phyloP scores from a whole-genome alignment of 2,113 vertebrate genomes.

The Mionectes macconnelli region DNA sequence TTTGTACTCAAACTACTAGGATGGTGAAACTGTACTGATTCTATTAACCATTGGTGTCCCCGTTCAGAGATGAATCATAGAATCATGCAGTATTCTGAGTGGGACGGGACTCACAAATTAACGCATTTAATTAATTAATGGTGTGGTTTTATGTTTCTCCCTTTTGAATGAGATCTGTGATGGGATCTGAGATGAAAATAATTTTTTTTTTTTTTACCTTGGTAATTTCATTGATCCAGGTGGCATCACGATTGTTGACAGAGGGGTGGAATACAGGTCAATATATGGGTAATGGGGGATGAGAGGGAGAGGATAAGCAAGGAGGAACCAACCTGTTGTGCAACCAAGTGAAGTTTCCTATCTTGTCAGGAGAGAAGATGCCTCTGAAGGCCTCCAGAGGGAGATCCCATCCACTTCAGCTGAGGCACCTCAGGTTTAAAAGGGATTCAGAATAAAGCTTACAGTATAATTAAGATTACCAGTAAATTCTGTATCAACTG shows the following conservation, averaged over 20 bases:
- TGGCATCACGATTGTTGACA: not conserved
- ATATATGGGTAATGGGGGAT: not conserved
- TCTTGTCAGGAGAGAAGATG: not conserved
- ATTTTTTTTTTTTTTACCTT: not conserved
- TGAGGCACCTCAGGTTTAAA: not conserved
- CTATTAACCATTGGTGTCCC: not conserved
- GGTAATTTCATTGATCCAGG: not conserved
- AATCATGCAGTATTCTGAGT: not conserved
- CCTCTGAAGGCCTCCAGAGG: conserved; percentile 58
- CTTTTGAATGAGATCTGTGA: not conserved
- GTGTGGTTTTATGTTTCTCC: not conserved
- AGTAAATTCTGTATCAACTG: not conserved
- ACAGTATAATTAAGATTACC: not conserved
- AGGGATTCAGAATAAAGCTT: not conserved
- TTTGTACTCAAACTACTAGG: not conserved
- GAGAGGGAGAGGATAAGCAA: not conserved
- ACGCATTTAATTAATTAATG: not conserved
- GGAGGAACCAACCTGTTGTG: not conserved
- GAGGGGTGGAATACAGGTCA: not conserved
- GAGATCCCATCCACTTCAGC: conserved; percentile 41
- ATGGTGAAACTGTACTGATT: not conserved
- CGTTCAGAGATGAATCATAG: not conserved
- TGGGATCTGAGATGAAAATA: not conserved
- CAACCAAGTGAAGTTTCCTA: not conserved
- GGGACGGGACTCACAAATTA: not conserved